phyloP scores from a whole-genome alignment of 1,140 invertebrate species.

The Popillia japonica region DNA sequence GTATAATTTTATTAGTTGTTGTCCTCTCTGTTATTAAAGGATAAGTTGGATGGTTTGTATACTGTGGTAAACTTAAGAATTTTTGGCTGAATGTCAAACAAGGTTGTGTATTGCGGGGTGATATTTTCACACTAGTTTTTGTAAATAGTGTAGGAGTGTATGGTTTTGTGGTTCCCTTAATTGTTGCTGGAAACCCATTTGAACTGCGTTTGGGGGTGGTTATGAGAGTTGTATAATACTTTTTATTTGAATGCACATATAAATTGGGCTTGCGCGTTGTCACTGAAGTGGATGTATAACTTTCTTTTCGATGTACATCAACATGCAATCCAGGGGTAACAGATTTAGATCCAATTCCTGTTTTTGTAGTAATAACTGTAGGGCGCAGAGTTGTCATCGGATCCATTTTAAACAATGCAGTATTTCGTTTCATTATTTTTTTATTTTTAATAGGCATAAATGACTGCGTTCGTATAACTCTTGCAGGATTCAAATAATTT shows the following conservation, averaged over 20 bases:
- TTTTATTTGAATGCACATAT: too few relatives aligned
- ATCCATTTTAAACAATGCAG: not conserved
- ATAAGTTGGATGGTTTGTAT: not conserved
- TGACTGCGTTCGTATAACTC: not conserved
- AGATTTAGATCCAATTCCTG: not conserved
- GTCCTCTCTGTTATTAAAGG: not conserved
- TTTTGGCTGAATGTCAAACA: not conserved
- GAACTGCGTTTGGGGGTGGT: too few relatives aligned
- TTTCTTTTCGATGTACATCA: not conserved
- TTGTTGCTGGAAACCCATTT: not conserved
- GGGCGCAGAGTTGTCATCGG: not conserved
- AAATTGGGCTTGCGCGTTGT: not conserved
- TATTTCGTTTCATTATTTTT: not conserved
- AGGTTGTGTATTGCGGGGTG: not conserved
- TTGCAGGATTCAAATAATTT: too few relatives aligned
- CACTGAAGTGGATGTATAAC: not conserved
- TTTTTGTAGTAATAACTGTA: not conserved
- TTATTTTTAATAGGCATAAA: not conserved
- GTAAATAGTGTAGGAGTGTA: not conserved
- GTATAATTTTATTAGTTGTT: not conserved
- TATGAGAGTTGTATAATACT: too few relatives aligned
- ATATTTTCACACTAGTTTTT: not conserved
- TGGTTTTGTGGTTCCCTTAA: not conserved
- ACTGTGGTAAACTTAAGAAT: not conserved
- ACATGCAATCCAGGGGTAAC: not conserved